phyloP scores from a whole-genome alignment of 2,113 vertebrate genomes.

The Plectropomus leopardus region DNA sequence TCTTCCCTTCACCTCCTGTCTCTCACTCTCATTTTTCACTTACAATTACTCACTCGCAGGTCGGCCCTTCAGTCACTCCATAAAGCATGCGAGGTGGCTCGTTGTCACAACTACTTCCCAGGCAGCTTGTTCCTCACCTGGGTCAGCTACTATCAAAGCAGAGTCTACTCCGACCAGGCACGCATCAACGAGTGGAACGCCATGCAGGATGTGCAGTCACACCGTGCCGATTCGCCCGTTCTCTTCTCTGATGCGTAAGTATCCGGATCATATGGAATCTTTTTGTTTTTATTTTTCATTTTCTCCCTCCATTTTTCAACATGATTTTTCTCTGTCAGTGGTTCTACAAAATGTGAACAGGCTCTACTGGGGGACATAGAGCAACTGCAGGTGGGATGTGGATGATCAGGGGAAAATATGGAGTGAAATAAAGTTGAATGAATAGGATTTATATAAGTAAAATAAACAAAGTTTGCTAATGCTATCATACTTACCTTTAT shows the following conservation, averaged over 20 bases:
- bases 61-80: constrained; percentile 97
- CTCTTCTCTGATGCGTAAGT: constrained; percentile 96
- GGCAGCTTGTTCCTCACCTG: constrained; percentile 98
- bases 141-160: constrained; percentile 99
- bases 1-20: background rate
- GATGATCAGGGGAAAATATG: too few species aligned
- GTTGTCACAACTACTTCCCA: constrained; percentile 97
- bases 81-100: constrained; percentile 96
- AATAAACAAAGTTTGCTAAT: too few species aligned
- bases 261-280: background rate
- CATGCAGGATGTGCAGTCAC: constrained; percentile 97
- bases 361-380: too few species aligned
- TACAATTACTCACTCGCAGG: constrained; percentile 77
- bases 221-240: constrained; percentile 94
- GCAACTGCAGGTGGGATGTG: too few species aligned
- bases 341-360: too few species aligned
- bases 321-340: too few species aligned
- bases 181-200: constrained; percentile 98
- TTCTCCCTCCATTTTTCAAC: background rate
- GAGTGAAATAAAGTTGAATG: too few species aligned
- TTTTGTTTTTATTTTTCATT: too few species aligned
- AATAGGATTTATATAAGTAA: too few species aligned
- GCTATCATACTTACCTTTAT: too few species aligned
- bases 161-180: constrained; percentile 93
- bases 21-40: background rate